A percentile compares a stretch with the other conserved stretches of the same genome.
These are phyloP conservation scores for Athalia circularis DNA, from an alignment of 2,888 invertebrate species.

Conservation along the genomic window DNA sequence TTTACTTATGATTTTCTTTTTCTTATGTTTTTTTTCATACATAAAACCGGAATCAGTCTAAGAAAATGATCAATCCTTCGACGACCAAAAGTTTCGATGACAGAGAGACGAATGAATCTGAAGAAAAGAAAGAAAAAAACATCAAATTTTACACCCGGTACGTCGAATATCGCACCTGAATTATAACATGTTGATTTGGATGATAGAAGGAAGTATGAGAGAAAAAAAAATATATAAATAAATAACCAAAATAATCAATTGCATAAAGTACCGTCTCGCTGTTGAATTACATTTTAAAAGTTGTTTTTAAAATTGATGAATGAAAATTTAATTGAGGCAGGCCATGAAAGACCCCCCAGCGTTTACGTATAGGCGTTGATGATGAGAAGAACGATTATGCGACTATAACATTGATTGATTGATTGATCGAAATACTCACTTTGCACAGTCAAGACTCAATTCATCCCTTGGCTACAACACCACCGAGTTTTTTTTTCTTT, in stretches of 20 bases:
- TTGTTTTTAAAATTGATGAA: neutral
- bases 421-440: slow-evolving; percentile 13
- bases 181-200: too few relatives aligned
- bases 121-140: neutral
- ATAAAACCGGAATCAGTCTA: neutral
- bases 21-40: neutral
- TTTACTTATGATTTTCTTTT: neutral
- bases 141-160: neutral
- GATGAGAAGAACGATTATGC: neutral
- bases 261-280: too few relatives aligned
- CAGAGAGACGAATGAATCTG: neutral
- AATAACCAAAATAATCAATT: too few relatives aligned
- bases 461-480: slow-evolving; percentile 40
- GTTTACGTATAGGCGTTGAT: neutral
- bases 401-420: neutral
- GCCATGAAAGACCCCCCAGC: neutral
- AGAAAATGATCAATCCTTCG: neutral
- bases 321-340: slow-evolving; percentile 3
- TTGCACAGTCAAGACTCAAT: slow-evolving; percentile 34
- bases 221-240: too few relatives aligned
- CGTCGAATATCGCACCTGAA: too few relatives aligned
- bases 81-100: neutral
- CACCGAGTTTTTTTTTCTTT: neutral
- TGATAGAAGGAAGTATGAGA: too few relatives aligned
- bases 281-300: neutral